Evolutionary conservation across 2,888 invertebrate genomes (phyloP), one percentile per base, ranked within the genome.

Genomic region (Frankliniella intonsa): DNA sequence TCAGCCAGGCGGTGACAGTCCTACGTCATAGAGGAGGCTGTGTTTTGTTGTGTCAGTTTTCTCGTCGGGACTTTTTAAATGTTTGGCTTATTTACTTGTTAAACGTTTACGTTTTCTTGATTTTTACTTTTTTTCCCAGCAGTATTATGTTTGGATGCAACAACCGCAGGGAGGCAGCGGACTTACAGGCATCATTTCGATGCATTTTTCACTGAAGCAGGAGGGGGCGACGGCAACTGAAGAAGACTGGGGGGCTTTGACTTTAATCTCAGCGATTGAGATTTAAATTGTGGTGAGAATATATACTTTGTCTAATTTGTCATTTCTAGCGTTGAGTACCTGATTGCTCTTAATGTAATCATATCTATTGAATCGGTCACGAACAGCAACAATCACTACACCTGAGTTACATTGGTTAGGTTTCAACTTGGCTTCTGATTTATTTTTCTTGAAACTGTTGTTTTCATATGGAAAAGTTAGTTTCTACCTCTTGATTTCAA

Each of bases 1-100:
- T 62, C 62, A 62, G n/a, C 12, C 8, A 14, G 19, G 62, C 62
- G 62, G 62, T 62, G 62, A 62, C 11, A 7, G 25, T 25, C 25
- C 25, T 12, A 76, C 69, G 69, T 76, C 69, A 22, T 76, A 12
- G 22, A 76, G 69, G 22, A 25, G 69, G 69, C 69, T 25, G 69
- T 76, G 69, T n/a, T 76, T 76, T 76, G 69, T 76, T 76, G 69
- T 76, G 69, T 76, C 69, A 76, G 69, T 76, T 76, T 22, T 76
- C 69, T 76, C 12, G 69, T 25, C 25, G 25, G 25, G 25, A 22
- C 25, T 76, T 25, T 76, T 9, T 25, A 76, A 76, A 12, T 76
- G 22, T 76, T 62, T n/a, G 62, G 14, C 55, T 55, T 76, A 76
- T 11, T 76, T 76, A 25, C 9, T 11, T 22, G 22, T 8, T 12